Percentiles rank a stretch among this genome's conserved stretches.
phyloP scores from a whole-genome alignment of 2,797 vertebrate genomes.

The Galago senegalensis region DNA sequence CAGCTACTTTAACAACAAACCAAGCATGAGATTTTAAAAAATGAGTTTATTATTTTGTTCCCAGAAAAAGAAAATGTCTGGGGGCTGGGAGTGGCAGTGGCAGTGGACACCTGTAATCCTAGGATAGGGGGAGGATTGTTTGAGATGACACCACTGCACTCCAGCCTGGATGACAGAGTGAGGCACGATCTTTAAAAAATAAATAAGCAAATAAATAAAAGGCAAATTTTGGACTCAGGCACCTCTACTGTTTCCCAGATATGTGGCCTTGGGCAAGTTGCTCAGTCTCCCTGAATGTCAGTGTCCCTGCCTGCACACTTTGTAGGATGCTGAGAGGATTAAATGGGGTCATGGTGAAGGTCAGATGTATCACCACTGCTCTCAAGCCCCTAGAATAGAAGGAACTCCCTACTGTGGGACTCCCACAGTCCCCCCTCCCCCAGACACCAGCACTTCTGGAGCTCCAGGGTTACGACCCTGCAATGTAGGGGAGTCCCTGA shows the following conservation, averaged over 20 bases:
- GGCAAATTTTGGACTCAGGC: neutral
- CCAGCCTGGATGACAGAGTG: neutral
- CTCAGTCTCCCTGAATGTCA: neutral
- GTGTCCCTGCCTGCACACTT: neutral
- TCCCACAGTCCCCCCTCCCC: neutral
- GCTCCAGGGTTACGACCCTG: neutral
- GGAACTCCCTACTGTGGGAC: neutral
- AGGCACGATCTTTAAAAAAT: neutral
- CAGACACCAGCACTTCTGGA: neutral
- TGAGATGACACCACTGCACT: neutral
- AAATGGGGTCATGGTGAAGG: neutral
- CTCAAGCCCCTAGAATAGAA: neutral
- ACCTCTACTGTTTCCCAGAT: neutral
- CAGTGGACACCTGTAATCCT: neutral
- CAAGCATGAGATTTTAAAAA: neutral
- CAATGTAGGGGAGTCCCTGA: fast-evolving
- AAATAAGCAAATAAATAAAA: neutral
- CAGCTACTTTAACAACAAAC: neutral
- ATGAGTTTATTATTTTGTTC: neutral
- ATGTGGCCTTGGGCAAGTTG: neutral
- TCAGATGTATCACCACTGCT: fast-evolving
- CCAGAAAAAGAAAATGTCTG: neutral
- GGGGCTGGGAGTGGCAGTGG: neutral
- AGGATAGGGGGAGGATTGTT: neutral
- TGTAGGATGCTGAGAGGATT: no score